Conservation (phyloP, 2,113 vertebrate species). For the Syngnathoides biaculeatus region DNA sequence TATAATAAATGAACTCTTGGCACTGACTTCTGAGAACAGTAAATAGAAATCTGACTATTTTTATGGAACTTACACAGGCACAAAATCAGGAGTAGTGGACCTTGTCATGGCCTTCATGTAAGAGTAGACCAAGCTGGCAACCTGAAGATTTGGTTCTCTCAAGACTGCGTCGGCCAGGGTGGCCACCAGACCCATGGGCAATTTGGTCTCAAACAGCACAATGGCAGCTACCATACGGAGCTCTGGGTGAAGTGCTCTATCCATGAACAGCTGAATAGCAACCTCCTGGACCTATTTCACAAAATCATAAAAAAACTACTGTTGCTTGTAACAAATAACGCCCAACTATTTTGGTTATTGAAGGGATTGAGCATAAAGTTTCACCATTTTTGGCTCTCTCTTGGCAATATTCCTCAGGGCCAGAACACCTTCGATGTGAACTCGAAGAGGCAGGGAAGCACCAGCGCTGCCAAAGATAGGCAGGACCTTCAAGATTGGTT, state of each 20-base stretch:
- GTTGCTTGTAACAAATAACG: neutral
- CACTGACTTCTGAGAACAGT: neutral
- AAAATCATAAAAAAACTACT: constrained; percentile 9
- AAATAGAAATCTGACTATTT: neutral
- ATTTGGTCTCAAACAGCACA: constrained; percentile 78
- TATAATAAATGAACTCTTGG: neutral
- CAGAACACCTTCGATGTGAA: constrained; percentile 76
- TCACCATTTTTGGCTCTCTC: constrained; percentile 75
- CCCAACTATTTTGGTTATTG: neutral
- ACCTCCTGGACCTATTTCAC: constrained; percentile 75
- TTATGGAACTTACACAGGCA: constrained; percentile 73
- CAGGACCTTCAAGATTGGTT: constrained; percentile 77
- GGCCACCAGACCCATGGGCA: constrained; percentile 68
- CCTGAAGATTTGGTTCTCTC: constrained; percentile 76
- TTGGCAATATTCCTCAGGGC: constrained; percentile 79
- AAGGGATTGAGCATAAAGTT: constrained; percentile 4
- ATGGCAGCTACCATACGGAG: constrained; percentile 77
- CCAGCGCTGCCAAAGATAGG: constrained; percentile 67
- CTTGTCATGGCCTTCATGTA: constrained; percentile 80
- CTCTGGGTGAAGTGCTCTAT: constrained; percentile 63
- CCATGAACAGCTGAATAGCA: constrained; percentile 74
- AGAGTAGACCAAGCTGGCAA: constrained; percentile 80
- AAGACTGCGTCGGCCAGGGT: constrained; percentile 65
- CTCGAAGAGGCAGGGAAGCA: constrained; percentile 53
- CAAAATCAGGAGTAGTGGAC: constrained; percentile 68